Conservation (phyloP, 2,888 invertebrate genomes). For the Amphimallon solstitiale region DNA sequence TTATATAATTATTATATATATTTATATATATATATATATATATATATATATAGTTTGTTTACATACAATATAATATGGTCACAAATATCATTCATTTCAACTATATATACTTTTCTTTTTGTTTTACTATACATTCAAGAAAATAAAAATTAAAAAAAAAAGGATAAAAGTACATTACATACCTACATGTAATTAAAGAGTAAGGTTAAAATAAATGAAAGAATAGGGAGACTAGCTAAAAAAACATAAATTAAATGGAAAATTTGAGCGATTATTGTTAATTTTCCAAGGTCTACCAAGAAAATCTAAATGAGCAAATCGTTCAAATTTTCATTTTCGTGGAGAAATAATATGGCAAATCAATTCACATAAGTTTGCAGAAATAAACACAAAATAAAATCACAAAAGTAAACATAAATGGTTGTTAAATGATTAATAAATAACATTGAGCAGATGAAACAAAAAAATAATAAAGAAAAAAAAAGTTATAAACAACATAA, state of each 20-base stretch:
- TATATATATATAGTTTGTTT: not conserved
- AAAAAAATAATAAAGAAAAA: conserved; percentile 48
- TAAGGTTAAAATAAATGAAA: conserved; percentile 40
- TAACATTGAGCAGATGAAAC: conserved; percentile 43
- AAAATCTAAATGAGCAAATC: conserved; percentile 20
- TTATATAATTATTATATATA: conserved; percentile 14
- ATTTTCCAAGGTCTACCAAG: conserved; percentile 40
- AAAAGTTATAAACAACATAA: conserved; percentile 13
- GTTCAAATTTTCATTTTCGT: conserved; percentile 21
- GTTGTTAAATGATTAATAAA: conserved; percentile 46
- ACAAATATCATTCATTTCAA: not conserved
- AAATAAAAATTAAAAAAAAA: conserved; percentile 4
- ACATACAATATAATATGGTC: not conserved
- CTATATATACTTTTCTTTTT: not conserved
- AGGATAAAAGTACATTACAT: conserved; percentile 32
- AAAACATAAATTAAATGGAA: conserved; percentile 49
- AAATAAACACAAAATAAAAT: conserved; percentile 47
- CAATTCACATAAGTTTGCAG: conserved; percentile 52
- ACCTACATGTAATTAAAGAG: conserved; percentile 41
- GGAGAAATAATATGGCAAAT: conserved; percentile 56
- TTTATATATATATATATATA: not conserved
- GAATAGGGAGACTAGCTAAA: conserved; percentile 55
- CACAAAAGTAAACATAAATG: conserved; percentile 45
- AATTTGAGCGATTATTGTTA: conserved; percentile 40
- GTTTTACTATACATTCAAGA: too few relatives aligned